These are phyloP conservation scores for Timandra comae DNA, from an alignment of 2,888 invertebrate genomes.

Conservation along the genomic window DNA sequence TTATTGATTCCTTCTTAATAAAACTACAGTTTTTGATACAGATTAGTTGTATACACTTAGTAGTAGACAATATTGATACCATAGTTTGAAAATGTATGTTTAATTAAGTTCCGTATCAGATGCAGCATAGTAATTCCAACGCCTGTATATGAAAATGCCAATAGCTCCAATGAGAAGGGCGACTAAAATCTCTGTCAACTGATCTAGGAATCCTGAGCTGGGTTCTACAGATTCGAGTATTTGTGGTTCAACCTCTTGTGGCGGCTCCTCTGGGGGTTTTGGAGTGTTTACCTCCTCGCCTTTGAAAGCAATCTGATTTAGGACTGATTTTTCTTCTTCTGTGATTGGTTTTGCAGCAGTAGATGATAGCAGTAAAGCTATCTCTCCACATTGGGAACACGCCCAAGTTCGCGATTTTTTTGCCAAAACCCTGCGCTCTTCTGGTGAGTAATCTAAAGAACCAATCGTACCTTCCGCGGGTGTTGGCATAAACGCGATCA, in stretches of 20 bases:
- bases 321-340: conserved; percentile 65
- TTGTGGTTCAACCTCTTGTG: conserved; percentile 45
- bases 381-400: conserved; percentile 63
- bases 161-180: conserved; percentile 63
- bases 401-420: conserved; percentile 78
- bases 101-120: conserved; percentile 48
- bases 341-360: conserved; percentile 68
- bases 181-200: conserved; percentile 59
- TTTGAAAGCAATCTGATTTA: conserved; percentile 71
- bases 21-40: too few species aligned
- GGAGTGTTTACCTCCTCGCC: conserved; percentile 62
- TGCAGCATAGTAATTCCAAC: conserved; percentile 49
- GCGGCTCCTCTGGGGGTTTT: conserved; percentile 48
- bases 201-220: conserved; percentile 57
- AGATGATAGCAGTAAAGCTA: conserved; percentile 52
- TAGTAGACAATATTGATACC: not conserved
- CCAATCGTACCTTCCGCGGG: conserved; percentile 94
- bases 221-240: conserved; percentile 56
- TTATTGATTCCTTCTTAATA: too few species aligned
- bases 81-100: conserved; percentile 13
- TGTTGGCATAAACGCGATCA: conserved; percentile 97
- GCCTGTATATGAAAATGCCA: conserved; percentile 63
- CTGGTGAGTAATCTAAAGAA: conserved; percentile 90
- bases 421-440: conserved; percentile 88
- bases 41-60: too few species aligned